Base-by-base conservation (phyloP, 2,113 vertebrate genomes). In the Laticauda colubrina region DNA sequence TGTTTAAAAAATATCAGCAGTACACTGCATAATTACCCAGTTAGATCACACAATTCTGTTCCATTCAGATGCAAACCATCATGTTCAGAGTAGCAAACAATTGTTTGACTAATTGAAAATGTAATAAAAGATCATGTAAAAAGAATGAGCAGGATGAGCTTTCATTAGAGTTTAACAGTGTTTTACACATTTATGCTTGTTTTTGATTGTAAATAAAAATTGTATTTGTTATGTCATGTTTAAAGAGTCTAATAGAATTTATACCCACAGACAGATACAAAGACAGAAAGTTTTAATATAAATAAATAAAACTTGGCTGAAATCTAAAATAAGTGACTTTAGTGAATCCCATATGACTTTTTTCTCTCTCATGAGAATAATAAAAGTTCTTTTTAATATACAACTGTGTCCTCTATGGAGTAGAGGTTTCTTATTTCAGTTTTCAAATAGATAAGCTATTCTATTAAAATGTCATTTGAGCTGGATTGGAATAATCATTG, bases 361-460 rank as follows among this genome's bases (percentile, higher is more conserved):
- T 1, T 43, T 54, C 14, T 39, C 59, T 88, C 39, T 7, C 88
- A 9, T 89, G 55, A 39, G n/a, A 75, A 34, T 34, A 75, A n/a
- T 75, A 75, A 75, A 15, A 2, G 14, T 75, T 75, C 5, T 20
- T 34, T 75, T 75, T 14, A 64, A n/a, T n/a, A 64, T 75, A 34
- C 15, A 75, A 34, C 3, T 69, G 5, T 75, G 14, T 34, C n/a
- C 92, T 43, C 91, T 95, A 24, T n/a, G 39, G 29, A 88, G 0
- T 24, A 12, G 55, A 81, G 91, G 87, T 24, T 34, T 3, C 2
- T 14, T 11, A 48, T 23, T 0, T 85, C 45, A 56, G 6, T 26
- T 90, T 91, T 94, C 92, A 91, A 90, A 75, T 92, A 91, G 12
- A 85, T 39, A 55, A 55, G 2, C 14, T 55, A 43, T 18, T 86